phyloP scores from a whole-genome alignment of 2,888 invertebrate species.

The Mythimna lalbum region DNA sequence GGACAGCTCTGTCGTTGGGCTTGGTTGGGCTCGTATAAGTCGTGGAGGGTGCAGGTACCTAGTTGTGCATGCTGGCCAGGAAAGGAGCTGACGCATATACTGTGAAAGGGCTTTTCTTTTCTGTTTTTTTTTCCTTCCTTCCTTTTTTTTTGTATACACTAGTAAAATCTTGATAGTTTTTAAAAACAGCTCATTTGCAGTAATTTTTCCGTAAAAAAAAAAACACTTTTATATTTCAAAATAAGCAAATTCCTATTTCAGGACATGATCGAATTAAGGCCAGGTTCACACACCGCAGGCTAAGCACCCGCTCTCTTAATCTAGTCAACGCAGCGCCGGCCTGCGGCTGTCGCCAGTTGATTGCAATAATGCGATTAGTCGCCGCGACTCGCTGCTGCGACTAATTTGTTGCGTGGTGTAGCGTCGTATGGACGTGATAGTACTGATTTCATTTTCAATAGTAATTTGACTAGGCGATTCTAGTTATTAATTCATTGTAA shows the following conservation, averaged over 20 bases:
- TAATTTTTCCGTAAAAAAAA: background rate
- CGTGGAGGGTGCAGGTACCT: no score
- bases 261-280: conserved; percentile 28
- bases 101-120: no score
- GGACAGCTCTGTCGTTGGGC: no score
- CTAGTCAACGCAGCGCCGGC: conserved; percentile 48
- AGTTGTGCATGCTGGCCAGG: no score
- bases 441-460: background rate
- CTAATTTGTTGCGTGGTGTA: conserved; percentile 62
- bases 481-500: no score
- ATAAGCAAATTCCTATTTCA: conserved; percentile 27
- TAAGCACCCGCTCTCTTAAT: conserved; percentile 46
- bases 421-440: conserved; percentile 37
- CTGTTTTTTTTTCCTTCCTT: no score
- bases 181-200: no score
- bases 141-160: no score
- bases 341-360: conserved; percentile 58
- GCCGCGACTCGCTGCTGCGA: conserved; percentile 52
- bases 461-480: background rate
- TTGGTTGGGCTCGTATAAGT: no score
- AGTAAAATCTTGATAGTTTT: no score
- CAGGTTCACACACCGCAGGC: conserved; percentile 23
- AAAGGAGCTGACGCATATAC: no score
- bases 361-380: conserved; percentile 66
- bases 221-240: background rate